phyloP scores from a whole-genome alignment of 2,113 vertebrate genomes.

The Meriones unguiculatus region DNA sequence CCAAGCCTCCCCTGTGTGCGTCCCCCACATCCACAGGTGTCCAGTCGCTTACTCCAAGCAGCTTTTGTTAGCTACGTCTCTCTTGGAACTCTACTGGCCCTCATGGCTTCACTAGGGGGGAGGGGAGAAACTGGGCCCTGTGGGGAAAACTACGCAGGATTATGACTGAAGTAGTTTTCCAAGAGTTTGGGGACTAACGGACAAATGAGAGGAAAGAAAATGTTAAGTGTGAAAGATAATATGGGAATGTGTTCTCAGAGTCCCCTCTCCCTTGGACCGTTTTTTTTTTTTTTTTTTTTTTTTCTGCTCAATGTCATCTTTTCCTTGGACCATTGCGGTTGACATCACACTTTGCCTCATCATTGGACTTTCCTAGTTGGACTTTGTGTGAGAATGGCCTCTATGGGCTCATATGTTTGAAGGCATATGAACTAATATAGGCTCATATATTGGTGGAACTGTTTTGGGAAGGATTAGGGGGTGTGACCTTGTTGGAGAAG shows the following conservation, averaged over 20 bases:
- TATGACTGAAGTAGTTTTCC: constrained; percentile 4
- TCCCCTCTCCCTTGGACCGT: not conserved
- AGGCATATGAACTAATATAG: too few species aligned
- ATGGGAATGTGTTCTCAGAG: not conserved
- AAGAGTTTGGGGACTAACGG: not conserved
- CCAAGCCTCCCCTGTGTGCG: not conserved
- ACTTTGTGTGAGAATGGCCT: not conserved
- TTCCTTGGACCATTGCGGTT: not conserved
- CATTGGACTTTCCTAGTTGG: not conserved
- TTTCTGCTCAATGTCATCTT: not conserved
- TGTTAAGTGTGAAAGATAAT: constrained; percentile 5
- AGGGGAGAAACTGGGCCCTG: not conserved
- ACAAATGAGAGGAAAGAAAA: not conserved
- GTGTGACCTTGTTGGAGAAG: not conserved
- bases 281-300: not conserved
- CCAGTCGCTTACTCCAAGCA: not conserved
- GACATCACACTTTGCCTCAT: not conserved
- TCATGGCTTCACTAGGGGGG: not conserved
- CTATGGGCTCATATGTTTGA: not conserved
- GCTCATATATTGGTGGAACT: not conserved
- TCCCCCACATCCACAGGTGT: not conserved
- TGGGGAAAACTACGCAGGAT: not conserved
- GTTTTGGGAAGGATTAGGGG: not conserved
- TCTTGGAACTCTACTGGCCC: not conserved
- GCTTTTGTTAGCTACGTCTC: not conserved